Percentiles rank a stretch among this genome's conserved stretches.
Conservation (phyloP, 2,113 vertebrate species). For the Chloropsis cyanopogon region DNA sequence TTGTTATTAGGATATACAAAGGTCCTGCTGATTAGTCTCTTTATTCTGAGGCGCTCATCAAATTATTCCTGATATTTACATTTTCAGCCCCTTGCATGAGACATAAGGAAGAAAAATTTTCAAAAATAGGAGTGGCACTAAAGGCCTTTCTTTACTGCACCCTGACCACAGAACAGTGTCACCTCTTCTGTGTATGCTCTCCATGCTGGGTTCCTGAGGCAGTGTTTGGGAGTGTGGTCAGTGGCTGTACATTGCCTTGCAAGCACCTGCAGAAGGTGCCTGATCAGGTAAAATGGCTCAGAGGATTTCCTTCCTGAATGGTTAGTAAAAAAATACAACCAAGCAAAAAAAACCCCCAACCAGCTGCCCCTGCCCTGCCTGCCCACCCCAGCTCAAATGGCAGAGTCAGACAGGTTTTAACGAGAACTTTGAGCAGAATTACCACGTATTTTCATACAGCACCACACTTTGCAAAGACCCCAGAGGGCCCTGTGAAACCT, state of each 20-base stretch:
- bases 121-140: background rate
- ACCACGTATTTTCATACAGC: background rate
- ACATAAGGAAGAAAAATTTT: background rate
- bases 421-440: background rate
- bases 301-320: background rate
- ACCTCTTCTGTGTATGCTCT: background rate
- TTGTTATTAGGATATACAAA: background rate
- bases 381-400: background rate
- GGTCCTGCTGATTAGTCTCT: background rate
- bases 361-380: background rate
- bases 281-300: background rate
- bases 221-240: accelerated
- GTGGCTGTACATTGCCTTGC: background rate
- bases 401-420: background rate
- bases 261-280: background rate
- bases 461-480: background rate
- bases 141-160: background rate
- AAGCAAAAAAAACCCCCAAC: background rate
- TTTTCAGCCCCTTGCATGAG: background rate
- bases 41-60: background rate
- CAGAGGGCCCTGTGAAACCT: background rate
- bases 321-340: background rate
- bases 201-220: background rate
- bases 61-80: background rate
- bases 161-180: background rate